These are phyloP conservation scores for Brachyptera risi DNA, from an alignment of 2,888 invertebrate genomes.

Conservation along the genomic window DNA sequence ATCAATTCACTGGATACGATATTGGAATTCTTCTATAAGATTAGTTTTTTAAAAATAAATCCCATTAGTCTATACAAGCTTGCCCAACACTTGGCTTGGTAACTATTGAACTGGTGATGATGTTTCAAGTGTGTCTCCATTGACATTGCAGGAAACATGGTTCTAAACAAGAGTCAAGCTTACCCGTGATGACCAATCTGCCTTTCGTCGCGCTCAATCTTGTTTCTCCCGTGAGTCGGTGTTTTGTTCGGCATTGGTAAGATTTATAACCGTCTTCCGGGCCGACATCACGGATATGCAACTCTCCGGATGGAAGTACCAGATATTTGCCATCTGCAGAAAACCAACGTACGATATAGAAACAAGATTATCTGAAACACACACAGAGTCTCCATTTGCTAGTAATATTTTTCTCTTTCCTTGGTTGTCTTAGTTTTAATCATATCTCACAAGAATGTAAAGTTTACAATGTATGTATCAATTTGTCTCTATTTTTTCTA, in stretches of 20 bases:
- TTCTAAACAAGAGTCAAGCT: conserved; percentile 48
- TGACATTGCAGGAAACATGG: not conserved
- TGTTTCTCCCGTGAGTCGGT: conserved; percentile 88
- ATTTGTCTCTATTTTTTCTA: too few relatives aligned
- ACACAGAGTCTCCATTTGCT: too few relatives aligned
- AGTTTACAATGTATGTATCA: too few relatives aligned
- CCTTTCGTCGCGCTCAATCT: conserved; percentile 90
- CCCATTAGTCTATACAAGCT: not conserved
- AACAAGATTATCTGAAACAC: too few relatives aligned
- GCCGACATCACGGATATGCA: conserved; percentile 92
- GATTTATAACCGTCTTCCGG: conserved; percentile 92
- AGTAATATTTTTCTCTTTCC: too few relatives aligned
- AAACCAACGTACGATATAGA: too few relatives aligned
- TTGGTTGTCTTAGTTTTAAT: too few relatives aligned
- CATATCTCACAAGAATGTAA: too few relatives aligned
- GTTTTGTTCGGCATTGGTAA: conserved; percentile 91
- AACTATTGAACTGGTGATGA: not conserved
- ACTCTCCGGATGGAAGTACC: conserved; percentile 89
- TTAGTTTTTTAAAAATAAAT: not conserved
- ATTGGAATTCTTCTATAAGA: too few relatives aligned
- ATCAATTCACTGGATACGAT: too few relatives aligned
- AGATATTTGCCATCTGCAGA: conserved; percentile 87
- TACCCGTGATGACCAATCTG: conserved; percentile 91
- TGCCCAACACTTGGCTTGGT: not conserved
- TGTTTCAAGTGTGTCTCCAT: not conserved